A percentile compares a stretch with the other conserved stretches of the same genome.
Conservation (phyloP, 2,888 invertebrate species). For the Arenicola marina region DNA sequence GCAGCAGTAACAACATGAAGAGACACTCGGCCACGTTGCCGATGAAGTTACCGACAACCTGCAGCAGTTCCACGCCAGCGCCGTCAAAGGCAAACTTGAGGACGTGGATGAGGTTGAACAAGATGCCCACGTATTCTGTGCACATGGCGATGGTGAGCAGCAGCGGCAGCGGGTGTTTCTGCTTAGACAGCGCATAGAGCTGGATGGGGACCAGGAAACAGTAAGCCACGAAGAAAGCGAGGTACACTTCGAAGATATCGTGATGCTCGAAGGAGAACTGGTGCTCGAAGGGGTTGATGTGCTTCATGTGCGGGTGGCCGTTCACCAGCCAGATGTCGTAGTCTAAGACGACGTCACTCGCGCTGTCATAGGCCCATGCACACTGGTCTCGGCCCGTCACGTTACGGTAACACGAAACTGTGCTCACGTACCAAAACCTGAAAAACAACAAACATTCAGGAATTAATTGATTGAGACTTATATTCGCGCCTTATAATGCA, state of each 20-base stretch:
- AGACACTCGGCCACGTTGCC: constrained; percentile 84
- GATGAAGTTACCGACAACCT: constrained; percentile 87
- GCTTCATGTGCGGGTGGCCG: constrained; percentile 86
- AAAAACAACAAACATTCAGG: constrained; percentile 13
- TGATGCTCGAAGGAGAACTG: constrained; percentile 92
- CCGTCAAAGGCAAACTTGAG: constrained; percentile 91
- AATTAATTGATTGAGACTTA: not conserved
- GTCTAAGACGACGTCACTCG: constrained; percentile 63
- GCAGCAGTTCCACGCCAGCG: constrained; percentile 79
- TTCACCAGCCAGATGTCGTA: constrained; percentile 97
- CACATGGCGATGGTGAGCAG: constrained; percentile 85
- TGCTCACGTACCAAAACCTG: constrained; percentile 94
- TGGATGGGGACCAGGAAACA: constrained; percentile 85
- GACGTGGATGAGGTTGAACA: constrained; percentile 85
- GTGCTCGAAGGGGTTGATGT: constrained; percentile 79
- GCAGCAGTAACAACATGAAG: constrained; percentile 87
- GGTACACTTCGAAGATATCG: constrained; percentile 87
- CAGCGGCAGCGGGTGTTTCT: constrained; percentile 86
- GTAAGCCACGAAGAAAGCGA: constrained; percentile 84
- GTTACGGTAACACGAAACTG: constrained; percentile 85
- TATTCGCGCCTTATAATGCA: too few relatives aligned
- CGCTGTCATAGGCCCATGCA: constrained; percentile 40
- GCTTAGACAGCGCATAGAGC: constrained; percentile 84
- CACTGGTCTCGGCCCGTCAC: constrained; percentile 58
- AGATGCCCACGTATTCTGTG: constrained; percentile 82